phyloP scores from a whole-genome alignment of 1,140 invertebrate species.

The Papilio polyxenes region DNA sequence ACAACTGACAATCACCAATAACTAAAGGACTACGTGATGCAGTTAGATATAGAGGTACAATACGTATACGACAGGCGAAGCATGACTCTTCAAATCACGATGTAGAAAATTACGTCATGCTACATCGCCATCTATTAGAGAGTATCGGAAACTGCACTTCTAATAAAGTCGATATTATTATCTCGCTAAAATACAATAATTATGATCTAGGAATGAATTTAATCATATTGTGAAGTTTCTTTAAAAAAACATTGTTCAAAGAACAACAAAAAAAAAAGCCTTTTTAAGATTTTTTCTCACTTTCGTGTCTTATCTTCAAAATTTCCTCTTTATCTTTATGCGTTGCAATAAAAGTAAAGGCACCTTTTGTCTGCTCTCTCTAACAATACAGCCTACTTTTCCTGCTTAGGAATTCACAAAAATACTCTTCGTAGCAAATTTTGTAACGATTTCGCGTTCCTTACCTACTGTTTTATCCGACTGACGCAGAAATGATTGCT shows the following conservation, averaged over 20 bases:
- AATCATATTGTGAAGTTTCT: too few species aligned
- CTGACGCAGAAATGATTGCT: background rate
- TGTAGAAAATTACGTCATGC: too few species aligned
- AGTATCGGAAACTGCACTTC: too few species aligned
- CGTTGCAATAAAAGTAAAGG: slow-evolving; percentile 27
- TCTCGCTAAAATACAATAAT: too few species aligned
- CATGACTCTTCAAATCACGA: too few species aligned
- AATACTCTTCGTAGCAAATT: slow-evolving; percentile 4
- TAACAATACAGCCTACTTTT: slow-evolving; percentile 27
- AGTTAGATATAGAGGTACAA: too few species aligned
- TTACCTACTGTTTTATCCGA: background rate
- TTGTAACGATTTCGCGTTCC: slow-evolving; percentile 8
- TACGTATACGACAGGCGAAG: too few species aligned
- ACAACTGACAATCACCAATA: too few species aligned
- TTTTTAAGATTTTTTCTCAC: slow-evolving; percentile 9
- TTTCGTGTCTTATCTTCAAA: slow-evolving; percentile 21
- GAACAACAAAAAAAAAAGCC: background rate
- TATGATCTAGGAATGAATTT: too few species aligned
- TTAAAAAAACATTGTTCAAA: background rate
- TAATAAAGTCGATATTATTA: too few species aligned
- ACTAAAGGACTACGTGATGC: too few species aligned
- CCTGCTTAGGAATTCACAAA: background rate
- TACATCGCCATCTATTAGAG: too few species aligned
- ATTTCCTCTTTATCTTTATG: slow-evolving; percentile 24
- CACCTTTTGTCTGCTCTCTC: slow-evolving; percentile 13